Base-by-base conservation (phyloP, 1,140 invertebrate species). In the Neocloeon triangulifer region DNA sequence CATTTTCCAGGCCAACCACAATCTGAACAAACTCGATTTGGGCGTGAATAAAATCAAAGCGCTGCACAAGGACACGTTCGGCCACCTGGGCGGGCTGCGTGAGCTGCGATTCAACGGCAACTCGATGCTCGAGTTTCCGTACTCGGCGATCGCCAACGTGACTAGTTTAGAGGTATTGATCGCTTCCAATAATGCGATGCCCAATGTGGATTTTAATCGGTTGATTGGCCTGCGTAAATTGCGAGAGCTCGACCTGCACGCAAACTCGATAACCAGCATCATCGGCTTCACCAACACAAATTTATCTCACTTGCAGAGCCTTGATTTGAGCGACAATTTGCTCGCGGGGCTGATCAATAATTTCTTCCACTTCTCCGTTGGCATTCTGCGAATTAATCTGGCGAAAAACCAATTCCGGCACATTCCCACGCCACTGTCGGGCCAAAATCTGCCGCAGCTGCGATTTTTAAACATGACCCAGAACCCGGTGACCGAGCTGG, bases 321-420 rank as follows among this genome's bases (percentile, higher is more conserved):
- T 79, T 19, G 75, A 82, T 49, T 55, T 85, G 18, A 77, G 72
- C 39, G 60, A 66, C 19, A 85, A 85, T 45, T 51, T 63, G 20
- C 45, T 85, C 32, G 60, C 67, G n/a, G 64, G 69, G n/a, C 51
- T 89, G 23, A 73, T 78, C 4, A 66, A 68, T 2, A 80, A 84
- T 43, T 80, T 88, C 47, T 74, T 89, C 40, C 59, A 67, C 31
- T 61, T 75, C 45, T 70, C 70, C 25, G 50, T 65, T 35, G 58
- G 66, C 39, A 43, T 91, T 19, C 64, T 72, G 37, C 61, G 69
- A 22, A 62, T 89, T 1, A 75, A 85, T 47, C 49, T 89, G 15
- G 76, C 80, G 0, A 61, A 61, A 31, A 91, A 91, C 56, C 62
- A 66, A 26, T 80, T 91, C 36, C 62, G 66, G 33, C 68, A 80